These are phyloP conservation scores for Parnassius mnemosyne DNA, from an alignment of 2,888 invertebrate genomes.

Conservation along the genomic window DNA sequence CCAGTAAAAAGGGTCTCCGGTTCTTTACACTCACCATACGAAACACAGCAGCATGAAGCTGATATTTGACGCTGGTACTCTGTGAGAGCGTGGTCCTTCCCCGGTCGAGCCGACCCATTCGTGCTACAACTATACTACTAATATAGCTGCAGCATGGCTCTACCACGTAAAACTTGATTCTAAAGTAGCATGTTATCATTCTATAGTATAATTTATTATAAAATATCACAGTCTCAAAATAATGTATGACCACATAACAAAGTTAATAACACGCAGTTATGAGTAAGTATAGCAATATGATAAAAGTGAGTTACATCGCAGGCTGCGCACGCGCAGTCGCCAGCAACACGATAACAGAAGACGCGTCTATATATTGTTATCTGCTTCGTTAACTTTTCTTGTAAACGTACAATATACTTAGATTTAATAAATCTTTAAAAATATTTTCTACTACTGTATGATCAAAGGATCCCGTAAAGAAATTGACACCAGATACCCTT, in stretches of 20 bases:
- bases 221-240: neutral
- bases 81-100: too few relatives aligned
- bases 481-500: too few relatives aligned
- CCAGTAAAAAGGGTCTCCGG: too few relatives aligned
- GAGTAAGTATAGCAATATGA: constrained; percentile 33
- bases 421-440: constrained; percentile 2
- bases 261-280: constrained; percentile 22
- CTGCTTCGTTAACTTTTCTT: constrained; percentile 35
- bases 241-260: constrained; percentile 13
- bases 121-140: too few relatives aligned
- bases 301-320: constrained; percentile 34
- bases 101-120: too few relatives aligned
- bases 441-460: too few relatives aligned
- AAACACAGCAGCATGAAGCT: too few relatives aligned
- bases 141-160: too few relatives aligned
- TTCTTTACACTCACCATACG: too few relatives aligned
- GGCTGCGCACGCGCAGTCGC: constrained; percentile 42
- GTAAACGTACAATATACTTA: constrained; percentile 18
- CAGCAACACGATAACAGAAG: constrained; percentile 44
- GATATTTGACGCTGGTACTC: too few relatives aligned
- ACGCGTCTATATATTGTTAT: constrained; percentile 45
- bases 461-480: too few relatives aligned
- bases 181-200: neutral
- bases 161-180: too few relatives aligned
- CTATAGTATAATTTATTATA: neutral